Base-by-base conservation (phyloP, 1,140 invertebrate genomes). In the Mya arenaria region DNA sequence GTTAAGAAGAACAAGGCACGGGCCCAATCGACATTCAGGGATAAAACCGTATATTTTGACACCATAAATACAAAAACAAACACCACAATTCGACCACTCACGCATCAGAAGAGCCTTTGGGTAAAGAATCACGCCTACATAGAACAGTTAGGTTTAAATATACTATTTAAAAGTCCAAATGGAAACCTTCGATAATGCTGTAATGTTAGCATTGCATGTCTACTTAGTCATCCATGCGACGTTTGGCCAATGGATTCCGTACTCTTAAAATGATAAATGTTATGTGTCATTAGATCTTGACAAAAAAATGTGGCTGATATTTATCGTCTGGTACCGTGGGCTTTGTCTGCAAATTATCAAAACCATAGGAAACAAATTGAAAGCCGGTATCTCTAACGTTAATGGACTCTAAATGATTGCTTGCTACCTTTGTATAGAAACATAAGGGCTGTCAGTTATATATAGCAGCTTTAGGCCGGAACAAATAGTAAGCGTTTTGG, bases 381-480 rank as follows among this genome's bases (percentile, higher is more conserved):
- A 30, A 10, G 8, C 4, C 10, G 36, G 52, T 55, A 25, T 39
- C 39, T 32, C 52, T 19, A 1, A 3, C 6, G 19, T 41, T 30
- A n/a, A 55, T n/a, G 2, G 44, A 3, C 37, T 55, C 30, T 30
- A 71, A 71, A 1, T 71, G 39, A 32, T 10, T 55, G 56, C n/a
- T n/a, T 55, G 23, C 44, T 52, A n/a, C 13, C 6, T 5, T 71
- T 30, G 52, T 71, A 41, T 6, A 71, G 52, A n/a, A 71, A 71
- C 1, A 19, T 71, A 32, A 28, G 32, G 52, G 44, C 36, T 52
- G 8, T 36, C 8, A 23, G 28, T 71, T 4, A 71, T 28, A 55
- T 71, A 28, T 13, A 71, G 4, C 34, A n/a, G n/a, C 23, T 23
- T n/a, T 32, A 71, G 68, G 36, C 0, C 5, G 4, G 17, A 17